Conservation (phyloP, 2,797 vertebrate genomes). For the Phrynocephalus guinanensis region DNA sequence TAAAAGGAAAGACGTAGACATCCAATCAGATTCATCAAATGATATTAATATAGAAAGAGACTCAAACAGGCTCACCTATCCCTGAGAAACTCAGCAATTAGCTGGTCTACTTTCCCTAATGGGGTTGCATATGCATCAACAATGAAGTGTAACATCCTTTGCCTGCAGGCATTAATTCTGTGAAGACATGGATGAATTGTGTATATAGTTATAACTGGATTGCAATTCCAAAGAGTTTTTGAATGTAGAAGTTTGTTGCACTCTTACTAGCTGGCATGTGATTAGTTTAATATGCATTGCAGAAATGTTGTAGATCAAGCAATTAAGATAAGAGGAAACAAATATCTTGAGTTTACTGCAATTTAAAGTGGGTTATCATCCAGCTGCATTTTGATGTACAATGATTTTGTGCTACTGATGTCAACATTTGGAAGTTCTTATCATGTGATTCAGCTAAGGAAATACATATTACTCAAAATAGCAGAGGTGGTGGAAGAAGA, state of each 20-base stretch:
- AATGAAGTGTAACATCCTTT: conserved; percentile 9
- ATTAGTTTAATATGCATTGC: not conserved
- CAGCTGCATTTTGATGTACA: not conserved
- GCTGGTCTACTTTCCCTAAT: conserved; percentile 21
- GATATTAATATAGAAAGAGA: conserved; percentile 13
- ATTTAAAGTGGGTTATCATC: not conserved
- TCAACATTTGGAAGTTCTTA: conserved; percentile 11
- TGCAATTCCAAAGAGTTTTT: not conserved
- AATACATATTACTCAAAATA: not conserved
- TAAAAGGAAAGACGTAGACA: conserved; percentile 13
- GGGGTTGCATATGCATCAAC: conserved; percentile 29
- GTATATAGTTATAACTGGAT: not conserved
- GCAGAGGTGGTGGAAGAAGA: not conserved
- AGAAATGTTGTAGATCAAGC: not conserved
- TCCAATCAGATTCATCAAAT: conserved; percentile 11
- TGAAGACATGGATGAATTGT: not conserved
- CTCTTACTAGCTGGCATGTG: not conserved
- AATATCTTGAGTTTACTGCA: not conserved
- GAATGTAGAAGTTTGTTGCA: not conserved
- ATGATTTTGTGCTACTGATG: not conserved
- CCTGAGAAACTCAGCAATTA: conserved; percentile 18
- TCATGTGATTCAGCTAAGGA: not conserved
- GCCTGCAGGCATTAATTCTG: conserved; percentile 14
- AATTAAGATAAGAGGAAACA: not conserved
- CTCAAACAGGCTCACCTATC: not conserved